These are phyloP conservation scores for Abrostola tripartita DNA, from an alignment of 2,888 invertebrate species.

Conservation along the genomic window DNA sequence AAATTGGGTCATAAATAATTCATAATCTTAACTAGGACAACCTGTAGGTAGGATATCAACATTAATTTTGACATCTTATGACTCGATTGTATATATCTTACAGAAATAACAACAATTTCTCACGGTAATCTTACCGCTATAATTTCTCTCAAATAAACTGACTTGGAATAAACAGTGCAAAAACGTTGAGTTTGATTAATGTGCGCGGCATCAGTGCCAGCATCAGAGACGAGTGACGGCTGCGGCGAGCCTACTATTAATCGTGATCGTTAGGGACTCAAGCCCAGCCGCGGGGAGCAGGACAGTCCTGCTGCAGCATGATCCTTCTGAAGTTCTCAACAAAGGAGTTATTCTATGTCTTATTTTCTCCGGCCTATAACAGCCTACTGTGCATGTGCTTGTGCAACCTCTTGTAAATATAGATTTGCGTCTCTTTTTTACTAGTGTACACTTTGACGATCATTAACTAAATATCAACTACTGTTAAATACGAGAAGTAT, in stretches of 20 bases:
- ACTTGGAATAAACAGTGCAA: slow-evolving; percentile 40
- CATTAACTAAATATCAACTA: too few species aligned
- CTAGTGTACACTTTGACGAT: too few species aligned
- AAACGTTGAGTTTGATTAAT: slow-evolving; percentile 57
- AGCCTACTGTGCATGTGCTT: too few species aligned
- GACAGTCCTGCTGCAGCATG: slow-evolving; percentile 29
- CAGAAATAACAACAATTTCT: not conserved
- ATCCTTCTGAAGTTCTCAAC: not conserved
- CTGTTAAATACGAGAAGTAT: too few species aligned
- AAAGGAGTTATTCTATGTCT: too few species aligned
- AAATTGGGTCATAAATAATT: not conserved
- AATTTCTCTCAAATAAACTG: slow-evolving; percentile 14
- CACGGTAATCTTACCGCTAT: not conserved
- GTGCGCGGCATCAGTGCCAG: slow-evolving; percentile 41
- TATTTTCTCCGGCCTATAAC: too few species aligned
- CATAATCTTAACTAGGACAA: not conserved
- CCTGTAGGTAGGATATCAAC: too few species aligned
- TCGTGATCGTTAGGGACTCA: slow-evolving; percentile 58
- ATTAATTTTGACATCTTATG: too few species aligned
- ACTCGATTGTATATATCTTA: not conserved
- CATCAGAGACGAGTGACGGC: slow-evolving; percentile 43
- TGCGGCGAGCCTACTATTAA: slow-evolving; percentile 65
- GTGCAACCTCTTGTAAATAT: too few species aligned
- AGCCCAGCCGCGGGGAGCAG: not conserved
- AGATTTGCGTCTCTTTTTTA: too few species aligned